These are phyloP conservation scores for Crax fasciolata DNA, from an alignment of 2,797 vertebrate species.

Conservation along the genomic window DNA sequence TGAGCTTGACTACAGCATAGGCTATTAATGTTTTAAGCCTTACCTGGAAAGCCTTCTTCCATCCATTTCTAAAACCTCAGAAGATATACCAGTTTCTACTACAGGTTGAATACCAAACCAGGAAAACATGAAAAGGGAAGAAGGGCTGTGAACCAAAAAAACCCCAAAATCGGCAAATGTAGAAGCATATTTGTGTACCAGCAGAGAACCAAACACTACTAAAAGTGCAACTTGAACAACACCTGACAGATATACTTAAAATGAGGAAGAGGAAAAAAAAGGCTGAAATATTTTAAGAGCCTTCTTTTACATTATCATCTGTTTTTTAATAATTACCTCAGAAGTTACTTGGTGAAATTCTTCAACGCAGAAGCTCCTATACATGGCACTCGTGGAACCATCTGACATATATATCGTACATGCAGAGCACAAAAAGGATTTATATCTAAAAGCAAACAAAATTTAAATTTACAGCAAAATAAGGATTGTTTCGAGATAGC, in stretches of 20 bases:
- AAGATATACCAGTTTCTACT: slow-evolving; percentile 87
- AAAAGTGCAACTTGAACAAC: neutral
- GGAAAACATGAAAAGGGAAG: neutral
- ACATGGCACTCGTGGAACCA: neutral
- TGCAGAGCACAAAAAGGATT: neutral
- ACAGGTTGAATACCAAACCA: slow-evolving; percentile 86
- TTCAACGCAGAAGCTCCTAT: neutral
- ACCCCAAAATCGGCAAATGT: neutral
- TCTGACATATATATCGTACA: too few relatives aligned
- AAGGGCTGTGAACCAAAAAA: neutral
- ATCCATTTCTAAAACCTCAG: slow-evolving; percentile 89
- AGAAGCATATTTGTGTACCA: neutral
- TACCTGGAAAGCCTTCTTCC: slow-evolving; percentile 89
- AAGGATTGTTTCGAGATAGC: neutral
- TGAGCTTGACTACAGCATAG: neutral
- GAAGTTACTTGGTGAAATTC: neutral
- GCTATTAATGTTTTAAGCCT: neutral
- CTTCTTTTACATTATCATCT: neutral
- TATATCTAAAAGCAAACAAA: neutral
- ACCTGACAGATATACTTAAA: neutral
- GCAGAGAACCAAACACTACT: neutral
- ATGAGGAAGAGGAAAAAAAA: neutral
- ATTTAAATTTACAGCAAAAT: neutral
- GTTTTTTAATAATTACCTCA: neutral
- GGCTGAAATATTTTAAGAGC: neutral